Base-by-base conservation (phyloP, 1,140 invertebrate genomes). In the Contarinia nasturtii region DNA sequence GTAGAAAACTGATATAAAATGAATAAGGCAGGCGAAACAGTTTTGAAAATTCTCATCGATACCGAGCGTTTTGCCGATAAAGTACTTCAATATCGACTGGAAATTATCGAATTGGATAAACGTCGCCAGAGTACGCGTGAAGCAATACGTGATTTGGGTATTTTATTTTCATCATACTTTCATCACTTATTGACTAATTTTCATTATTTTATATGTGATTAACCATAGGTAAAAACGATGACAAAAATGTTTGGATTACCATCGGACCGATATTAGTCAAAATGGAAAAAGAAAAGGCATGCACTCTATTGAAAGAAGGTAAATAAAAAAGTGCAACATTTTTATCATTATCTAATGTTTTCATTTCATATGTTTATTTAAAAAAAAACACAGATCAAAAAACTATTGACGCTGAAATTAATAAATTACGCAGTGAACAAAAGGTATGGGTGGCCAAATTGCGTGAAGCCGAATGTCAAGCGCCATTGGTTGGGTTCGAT, bases 211-310 rank as follows among this genome's bases (percentile, higher is more conserved):
- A n/a, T n/a, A n/a, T n/a, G n/a, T n/a, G n/a, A n/a, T n/a, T n/a
- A n/a, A n/a, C n/a, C n/a, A n/a, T n/a, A n/a, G n/a, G n/a, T 41
- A 77, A 76, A 51, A 58, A 64, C 2, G 58, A 59, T 5, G 61
- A 68, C 41, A 57, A 62, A 11, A 80, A 76, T 56, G 70, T 69
- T 44, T 87, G 81, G 82, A 66, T 86, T 8, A 77, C 77, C 33
- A 64, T 86, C 40, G 83, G 83, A n/a, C 77, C 77, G 44, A 71
- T 82, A 50, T 65, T 89, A 43, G 64, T 88, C 0, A 86, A 86
- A 67, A 68, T 83, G 55, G 57, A 72, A 37, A 57, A 68, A 10
- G 64, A 70, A 49, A 67, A 67, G 44, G 74, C 79, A 15, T 71
- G 75, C 55, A 57, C 68, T 44, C 64, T 86, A 45, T 61, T 87